Percentiles rank a stretch among this genome's conserved stretches.
These are phyloP conservation scores for Sebastes iracundus DNA, from an alignment of 2,797 vertebrate species.

Conservation along the genomic window DNA sequence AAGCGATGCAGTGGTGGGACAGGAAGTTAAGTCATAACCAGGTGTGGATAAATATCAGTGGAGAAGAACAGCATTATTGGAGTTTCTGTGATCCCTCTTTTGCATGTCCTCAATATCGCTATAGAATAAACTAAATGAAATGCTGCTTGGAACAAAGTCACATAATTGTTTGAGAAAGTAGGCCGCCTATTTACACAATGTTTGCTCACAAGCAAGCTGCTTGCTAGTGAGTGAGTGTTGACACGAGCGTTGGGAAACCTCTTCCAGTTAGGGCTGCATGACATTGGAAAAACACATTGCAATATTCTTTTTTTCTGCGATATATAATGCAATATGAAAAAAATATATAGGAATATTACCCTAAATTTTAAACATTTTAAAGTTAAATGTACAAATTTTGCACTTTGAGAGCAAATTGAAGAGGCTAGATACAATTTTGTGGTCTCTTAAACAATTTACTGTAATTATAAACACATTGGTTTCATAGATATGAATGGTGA, in stretches of 20 bases:
- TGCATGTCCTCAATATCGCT: no score
- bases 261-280: neutral
- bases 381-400: neutral
- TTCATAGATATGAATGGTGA: neutral
- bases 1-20: neutral
- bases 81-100: neutral
- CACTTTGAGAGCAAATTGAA: fast-evolving
- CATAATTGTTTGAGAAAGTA: neutral
- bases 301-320: neutral
- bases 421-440: neutral
- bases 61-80: neutral
- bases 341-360: no score
- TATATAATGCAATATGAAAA: neutral
- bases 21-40: neutral
- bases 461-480: neutral
- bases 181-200: neutral
- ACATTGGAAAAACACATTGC: neutral
- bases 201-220: neutral
- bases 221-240: neutral
- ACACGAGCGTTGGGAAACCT: neutral
- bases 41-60: neutral
- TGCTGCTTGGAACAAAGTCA: neutral
- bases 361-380: no score
- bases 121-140: no score
- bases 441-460: neutral